Base-by-base conservation (phyloP, 2,113 vertebrate genomes). In the Channa maculata region DNA sequence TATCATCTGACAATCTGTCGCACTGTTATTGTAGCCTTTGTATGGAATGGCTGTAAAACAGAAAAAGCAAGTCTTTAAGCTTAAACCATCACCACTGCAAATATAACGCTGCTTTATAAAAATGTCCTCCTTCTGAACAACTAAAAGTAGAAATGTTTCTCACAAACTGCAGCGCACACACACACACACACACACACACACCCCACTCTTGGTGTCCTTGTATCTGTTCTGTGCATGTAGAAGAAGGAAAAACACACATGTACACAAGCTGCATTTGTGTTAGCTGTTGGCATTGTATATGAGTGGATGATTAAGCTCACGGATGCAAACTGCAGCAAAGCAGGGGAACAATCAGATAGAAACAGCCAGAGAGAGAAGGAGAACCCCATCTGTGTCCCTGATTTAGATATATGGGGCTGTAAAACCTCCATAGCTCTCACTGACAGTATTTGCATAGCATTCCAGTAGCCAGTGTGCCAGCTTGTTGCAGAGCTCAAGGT, bases 401-500 rank as follows among this genome's bases (percentile, higher is more conserved):
- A 72, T 72, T 41, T 72, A 78, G 88, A 88, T 90, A 86, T 88
- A 91, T 84, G 65, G 54, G 83, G 79, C 80, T 79, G 67, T 90
- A 85, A 90, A 89, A 78, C 79, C 79, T 53, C 72, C 77, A 58
- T 38, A 62, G 75, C 78, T 57, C 65, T 59, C 36, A 67, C 41
- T 12, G 6, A 61, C 76, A 49, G 43, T 82, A 91, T 93, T 89
- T 89, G 85, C 85, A 90, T 89, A 76, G 77, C 38, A 64, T 44
- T 83, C 81, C 80, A 76, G 74, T 62, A 65, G 51, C 60, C 12
- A 3, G 71, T 33, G 80, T 75, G 75, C 86, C 62, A 66, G 77
- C 75, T 71, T 77, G 60, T 65, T 84, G 69, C 80, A 60, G 61
- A 70, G 59, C 84, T 91, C 88, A 94, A 93, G 90, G 92, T 91